phyloP scores from a whole-genome alignment of 2,113 vertebrate genomes.

The Trichechus manatus region DNA sequence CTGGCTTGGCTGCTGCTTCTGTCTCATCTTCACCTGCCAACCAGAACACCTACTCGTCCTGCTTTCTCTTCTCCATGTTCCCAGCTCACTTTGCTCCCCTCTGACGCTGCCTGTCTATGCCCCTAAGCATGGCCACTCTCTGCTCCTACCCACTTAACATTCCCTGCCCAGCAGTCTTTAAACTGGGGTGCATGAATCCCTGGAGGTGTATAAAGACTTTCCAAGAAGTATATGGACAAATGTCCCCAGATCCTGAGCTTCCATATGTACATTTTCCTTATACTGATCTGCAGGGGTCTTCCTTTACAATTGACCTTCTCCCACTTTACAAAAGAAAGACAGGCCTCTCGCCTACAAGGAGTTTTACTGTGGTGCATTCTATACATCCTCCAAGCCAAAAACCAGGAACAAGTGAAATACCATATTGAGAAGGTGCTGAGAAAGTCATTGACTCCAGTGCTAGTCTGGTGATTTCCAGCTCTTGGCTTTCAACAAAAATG shows the following conservation, averaged over 20 bases:
- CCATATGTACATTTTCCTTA: neutral
- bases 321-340: neutral
- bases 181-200: neutral
- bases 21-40: too few relatives aligned
- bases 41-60: too few relatives aligned
- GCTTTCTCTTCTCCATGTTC: too few relatives aligned
- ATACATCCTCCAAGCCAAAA: neutral
- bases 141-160: neutral
- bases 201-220: neutral
- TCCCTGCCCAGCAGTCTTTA: neutral
- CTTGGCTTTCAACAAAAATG: neutral
- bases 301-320: neutral
- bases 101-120: neutral
- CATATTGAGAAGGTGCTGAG: neutral
- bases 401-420: neutral
- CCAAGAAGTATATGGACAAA: neutral
- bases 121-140: neutral
- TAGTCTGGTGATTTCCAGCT: neutral
- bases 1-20: too few relatives aligned
- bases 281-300: neutral
- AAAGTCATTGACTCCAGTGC: neutral
- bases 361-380: neutral
- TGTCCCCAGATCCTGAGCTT: neutral
- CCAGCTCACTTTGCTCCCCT: too few relatives aligned
- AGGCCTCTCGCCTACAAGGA: neutral